These are phyloP conservation scores for Theropithecus gelada DNA, from an alignment of 2,113 vertebrate species.

Conservation along the genomic window DNA sequence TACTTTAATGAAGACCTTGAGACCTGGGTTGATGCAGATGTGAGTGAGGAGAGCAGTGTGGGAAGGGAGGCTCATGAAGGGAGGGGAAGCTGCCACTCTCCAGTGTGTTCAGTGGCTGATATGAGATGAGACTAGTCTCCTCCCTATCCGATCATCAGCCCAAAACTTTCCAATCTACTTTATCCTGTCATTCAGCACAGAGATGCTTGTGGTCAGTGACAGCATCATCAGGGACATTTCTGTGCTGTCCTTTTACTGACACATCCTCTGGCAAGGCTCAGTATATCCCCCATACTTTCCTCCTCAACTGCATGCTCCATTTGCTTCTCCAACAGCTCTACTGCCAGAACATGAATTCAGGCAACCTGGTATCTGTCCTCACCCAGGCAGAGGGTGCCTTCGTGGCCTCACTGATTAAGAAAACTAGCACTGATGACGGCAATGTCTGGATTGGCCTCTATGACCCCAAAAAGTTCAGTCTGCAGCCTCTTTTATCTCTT, in stretches of 20 bases:
- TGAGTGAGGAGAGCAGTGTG: background rate
- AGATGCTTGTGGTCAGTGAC: rapidly evolving
- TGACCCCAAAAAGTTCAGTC: background rate
- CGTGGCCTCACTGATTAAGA: background rate
- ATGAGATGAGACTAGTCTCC: background rate
- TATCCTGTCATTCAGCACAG: background rate
- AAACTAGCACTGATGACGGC: rapidly evolving
- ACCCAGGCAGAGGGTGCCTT: background rate
- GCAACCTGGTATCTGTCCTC: background rate
- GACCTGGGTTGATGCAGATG: background rate
- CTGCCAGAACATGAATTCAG: background rate
- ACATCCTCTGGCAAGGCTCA: background rate
- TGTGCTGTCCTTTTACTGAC: background rate
- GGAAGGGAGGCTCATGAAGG: rapidly evolving
- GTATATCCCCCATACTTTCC: rapidly evolving
- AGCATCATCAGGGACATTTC: background rate
- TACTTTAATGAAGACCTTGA: background rate
- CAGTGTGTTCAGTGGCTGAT: background rate
- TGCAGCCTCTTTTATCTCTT: background rate
- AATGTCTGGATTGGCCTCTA: background rate
- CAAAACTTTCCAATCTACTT: background rate
- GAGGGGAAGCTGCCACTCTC: background rate
- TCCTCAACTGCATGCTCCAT: background rate
- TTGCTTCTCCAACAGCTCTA: background rate
- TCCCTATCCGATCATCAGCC: rapidly evolving